Percentiles rank a stretch among this genome's conserved stretches.
phyloP scores from a whole-genome alignment of 2,113 vertebrate genomes.

The Pseudorasbora parva region DNA sequence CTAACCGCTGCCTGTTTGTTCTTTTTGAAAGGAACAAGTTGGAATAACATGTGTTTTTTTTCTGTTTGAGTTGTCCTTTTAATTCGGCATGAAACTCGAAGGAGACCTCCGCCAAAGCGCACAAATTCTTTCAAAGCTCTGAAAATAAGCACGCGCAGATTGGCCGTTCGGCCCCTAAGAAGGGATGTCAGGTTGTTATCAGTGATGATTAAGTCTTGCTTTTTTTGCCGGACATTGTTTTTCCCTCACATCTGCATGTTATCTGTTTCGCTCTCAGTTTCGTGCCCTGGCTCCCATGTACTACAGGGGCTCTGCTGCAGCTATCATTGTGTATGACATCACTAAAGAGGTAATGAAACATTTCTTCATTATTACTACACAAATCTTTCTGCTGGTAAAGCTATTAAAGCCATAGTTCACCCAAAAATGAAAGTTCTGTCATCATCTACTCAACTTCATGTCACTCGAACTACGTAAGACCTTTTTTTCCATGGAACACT shows the following conservation, averaged over 20 bases:
- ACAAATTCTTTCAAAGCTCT: constrained; percentile 34
- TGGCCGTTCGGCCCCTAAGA: not conserved
- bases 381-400: constrained; percentile 37
- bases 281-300: constrained; percentile 98
- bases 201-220: not conserved
- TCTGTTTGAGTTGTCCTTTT: constrained; percentile 16
- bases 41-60: constrained; percentile 18
- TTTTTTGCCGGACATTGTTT: not conserved
- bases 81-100: constrained; percentile 14
- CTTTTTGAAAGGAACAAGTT: constrained; percentile 21
- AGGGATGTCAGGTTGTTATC: constrained; percentile 11
- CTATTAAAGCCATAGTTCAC: constrained; percentile 36
- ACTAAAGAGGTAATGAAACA: constrained; percentile 91
- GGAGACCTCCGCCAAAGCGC: constrained; percentile 1
- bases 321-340: constrained; percentile 98
- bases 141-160: constrained; percentile 22
- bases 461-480: not conserved
- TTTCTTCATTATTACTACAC: constrained; percentile 14
- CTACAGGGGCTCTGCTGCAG: constrained; percentile 96
- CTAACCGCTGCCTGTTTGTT: constrained; percentile 4
- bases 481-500: not conserved
- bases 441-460: not conserved
- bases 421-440: not conserved
- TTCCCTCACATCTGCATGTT: constrained; percentile 20
- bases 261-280: constrained; percentile 77